A percentile compares a stretch with the other conserved stretches of the same genome.
Evolutionary conservation across 2,113 vertebrate genomes (phyloP).

Genomic region (Sander lucioperca): DNA sequence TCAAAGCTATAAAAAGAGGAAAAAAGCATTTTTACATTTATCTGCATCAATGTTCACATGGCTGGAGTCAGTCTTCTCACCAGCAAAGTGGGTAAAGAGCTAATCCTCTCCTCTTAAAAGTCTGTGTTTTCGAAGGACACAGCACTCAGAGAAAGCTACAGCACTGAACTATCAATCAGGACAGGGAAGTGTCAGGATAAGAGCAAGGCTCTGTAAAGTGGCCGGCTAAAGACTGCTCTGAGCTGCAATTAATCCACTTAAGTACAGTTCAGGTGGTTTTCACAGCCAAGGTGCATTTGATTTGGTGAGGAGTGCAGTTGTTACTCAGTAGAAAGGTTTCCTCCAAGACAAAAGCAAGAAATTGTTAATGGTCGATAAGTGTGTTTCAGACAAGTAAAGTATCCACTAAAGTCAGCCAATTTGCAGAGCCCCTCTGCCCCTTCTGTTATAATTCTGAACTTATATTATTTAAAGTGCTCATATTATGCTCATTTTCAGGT

Average conservation of each 20-base stretch:
- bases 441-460: neutral
- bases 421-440: neutral
- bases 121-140: constrained; percentile 44
- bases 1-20: neutral
- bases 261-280: constrained; percentile 56
- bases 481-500: too few relatives aligned
- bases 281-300: constrained; percentile 55
- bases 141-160: constrained; percentile 41
- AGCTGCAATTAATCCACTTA: constrained; percentile 59
- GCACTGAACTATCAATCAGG: constrained; percentile 55
- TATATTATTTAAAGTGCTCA: too few relatives aligned
- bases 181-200: constrained; percentile 52
- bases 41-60: constrained; percentile 5
- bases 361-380: neutral
- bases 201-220: constrained; percentile 54
- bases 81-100: constrained; percentile 30
- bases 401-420: neutral
- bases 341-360: constrained; percentile 14
- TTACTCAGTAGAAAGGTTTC: constrained; percentile 25
- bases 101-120: constrained; percentile 54
- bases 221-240: constrained; percentile 51
- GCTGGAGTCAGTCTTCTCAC: constrained; percentile 11
- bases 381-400: constrained; percentile 2
- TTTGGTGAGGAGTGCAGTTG: constrained; percentile 39
- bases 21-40: neutral